Evolutionary conservation across 2,888 invertebrate genomes (phyloP), one percentile per base, ranked within the genome.

Genomic region (Selenia dentaria): DNA sequence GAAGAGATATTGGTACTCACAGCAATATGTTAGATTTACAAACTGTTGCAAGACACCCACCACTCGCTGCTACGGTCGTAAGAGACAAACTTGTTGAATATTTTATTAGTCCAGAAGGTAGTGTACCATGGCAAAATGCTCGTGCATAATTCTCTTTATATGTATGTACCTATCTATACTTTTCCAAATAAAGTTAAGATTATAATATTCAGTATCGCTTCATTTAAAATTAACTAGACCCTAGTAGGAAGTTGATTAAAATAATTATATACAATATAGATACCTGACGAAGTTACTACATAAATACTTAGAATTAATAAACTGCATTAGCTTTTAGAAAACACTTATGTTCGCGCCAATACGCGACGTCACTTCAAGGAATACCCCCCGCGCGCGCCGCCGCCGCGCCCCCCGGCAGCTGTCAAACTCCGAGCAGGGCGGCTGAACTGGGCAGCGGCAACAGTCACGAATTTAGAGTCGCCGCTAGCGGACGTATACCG

Each of bases 51-150:
- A 24, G 22, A 24, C 22, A n/a, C 22, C n/a, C 6, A 6, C 22
- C 22, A 8, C 8, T 8, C 6, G 6, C 22, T 24, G 22, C 22
- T 32, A 38, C 28, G 39, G 43, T 32, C 24, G 35, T 47, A 43
- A 48, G 43, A 39, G 34, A 43, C 16, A 14, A 43, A 27, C 35
- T 36, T 16, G 35, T 25, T 40, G 22, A 39, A 39, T 38, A 16
- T 16, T 16, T 16, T 16, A 16, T 16, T 3, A 16, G 16, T 16
- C 20, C 28, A 46, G 34, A 51, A 46, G 46, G 46, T 13, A 42
- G 47, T 37, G 50, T 51, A 6, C 25, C 51, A 26, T 51, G 47
- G 46, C 51, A 51, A 39, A 51, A 51, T 46, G 28, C 35, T 39
- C 43, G 35, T 33, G 37, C 42, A 34, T 46, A 51, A 46, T 22